Base-by-base conservation (phyloP, 1,140 invertebrate genomes). In the Tetramorium alpestre region DNA sequence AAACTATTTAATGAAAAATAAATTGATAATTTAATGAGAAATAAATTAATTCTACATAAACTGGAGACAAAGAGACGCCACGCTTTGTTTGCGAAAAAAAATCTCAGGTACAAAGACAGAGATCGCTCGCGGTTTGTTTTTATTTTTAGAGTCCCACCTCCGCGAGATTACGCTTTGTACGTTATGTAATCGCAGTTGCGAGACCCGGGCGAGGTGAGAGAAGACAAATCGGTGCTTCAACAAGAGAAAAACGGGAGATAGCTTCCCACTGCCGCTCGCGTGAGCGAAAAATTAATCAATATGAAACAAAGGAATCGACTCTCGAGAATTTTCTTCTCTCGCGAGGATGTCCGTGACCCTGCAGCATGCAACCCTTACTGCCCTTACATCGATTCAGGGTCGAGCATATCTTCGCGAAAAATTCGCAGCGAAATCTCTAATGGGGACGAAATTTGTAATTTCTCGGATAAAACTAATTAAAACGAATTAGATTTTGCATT, bases 211-310 rank as follows among this genome's bases (percentile, higher is more conserved):
- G 67, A 56, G 8, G 11, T n/a, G n/a, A 47, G 11, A 58, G 33
- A 13, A 38, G 54, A 60, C 18, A 72, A 54, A 82, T 84, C 54
- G 54, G 25, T 38, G 11, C 41, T 81, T n/a, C n/a, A 7, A 38
- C 13, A 41, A 33, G 33, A 33, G 22, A 69, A 47, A 51, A 81
- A 22, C 44, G n/a, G 7, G 11, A 60, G 49, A 82, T 54, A 18
- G 54, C 22, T 18, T 18, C 33, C 5, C 16, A 13, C 8, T 18
- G 10, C 1, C 6, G 13, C 25, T 67, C 33, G 67, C 54, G 25
- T 28, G 69, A 62, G 28, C 49, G 54, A 84, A 60, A 84, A 84
- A 73, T 73, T 84, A 73, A 84, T 84, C 80, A 84, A 84, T 84
- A 84, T 54, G 18, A 47, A 11, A 8, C 33, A 22, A 73, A 44